These are phyloP conservation scores for Laupala kohalensis DNA, from an alignment of 1,140 invertebrate genomes.

Conservation along the genomic window DNA sequence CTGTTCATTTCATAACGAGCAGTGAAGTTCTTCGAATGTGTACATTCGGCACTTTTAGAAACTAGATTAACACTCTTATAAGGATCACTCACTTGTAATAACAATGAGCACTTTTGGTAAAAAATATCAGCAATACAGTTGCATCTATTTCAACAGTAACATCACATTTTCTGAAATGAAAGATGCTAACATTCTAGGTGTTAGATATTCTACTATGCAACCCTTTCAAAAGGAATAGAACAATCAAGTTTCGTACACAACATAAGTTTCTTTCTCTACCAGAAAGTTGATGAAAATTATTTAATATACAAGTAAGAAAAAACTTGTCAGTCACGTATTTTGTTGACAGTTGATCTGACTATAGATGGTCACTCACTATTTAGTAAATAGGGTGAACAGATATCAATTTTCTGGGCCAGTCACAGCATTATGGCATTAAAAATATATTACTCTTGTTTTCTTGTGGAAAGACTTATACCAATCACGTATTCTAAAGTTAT, in stretches of 20 bases:
- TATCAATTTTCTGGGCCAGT: not conserved
- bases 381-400: not conserved
- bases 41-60: not conserved
- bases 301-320: not conserved
- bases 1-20: not conserved
- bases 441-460: not conserved
- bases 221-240: not conserved
- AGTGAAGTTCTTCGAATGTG: not conserved
- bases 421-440: not conserved
- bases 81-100: constrained; percentile 8
- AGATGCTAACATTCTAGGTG: not conserved
- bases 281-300: not conserved
- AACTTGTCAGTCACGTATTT: not conserved
- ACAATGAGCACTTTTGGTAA: constrained; percentile 27
- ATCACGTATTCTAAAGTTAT: not conserved
- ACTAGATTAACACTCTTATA: constrained; percentile 1
- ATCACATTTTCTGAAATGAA: constrained; percentile 3
- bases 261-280: not conserved
- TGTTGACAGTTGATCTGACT: not conserved
- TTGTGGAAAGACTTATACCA: not conserved
- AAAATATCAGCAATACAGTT: constrained; percentile 23
- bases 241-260: not conserved
- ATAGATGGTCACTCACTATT: not conserved
- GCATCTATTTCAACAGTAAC: constrained; percentile 7
- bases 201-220: not conserved